Evolutionary conservation across 1,140 invertebrate genomes (phyloP), one percentile per base, ranked within the genome.

Genomic region (Euura saliciscinereae): DNA sequence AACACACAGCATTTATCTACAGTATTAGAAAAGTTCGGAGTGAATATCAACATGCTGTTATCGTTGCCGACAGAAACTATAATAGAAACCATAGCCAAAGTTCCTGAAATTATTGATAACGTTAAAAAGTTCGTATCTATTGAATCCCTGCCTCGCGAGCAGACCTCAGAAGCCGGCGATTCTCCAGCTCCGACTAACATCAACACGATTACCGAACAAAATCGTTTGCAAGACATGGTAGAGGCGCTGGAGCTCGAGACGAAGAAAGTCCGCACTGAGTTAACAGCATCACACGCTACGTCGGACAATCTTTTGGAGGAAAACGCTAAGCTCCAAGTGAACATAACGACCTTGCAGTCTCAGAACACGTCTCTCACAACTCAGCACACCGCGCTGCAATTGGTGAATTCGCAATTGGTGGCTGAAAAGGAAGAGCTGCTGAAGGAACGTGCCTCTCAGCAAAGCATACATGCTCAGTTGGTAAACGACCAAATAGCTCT

Each of bases 251-350:
- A 80, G 71, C 82, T 79, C 65, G 85, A 93, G 78, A 90, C 91
- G 65, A 91, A 93, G 70, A 91, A 92, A 77, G 80, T 93, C 2
- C 84, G 87, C 42, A 83, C 88, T 2, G 91, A 92, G 79, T 83
- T 92, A 45, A 82, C 83, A n/a, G 85, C 88, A 13, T 79, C 91
- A 7, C 91, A 93, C 82, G 78, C 86, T 6, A 78, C 86, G 5
- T 88, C 92, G 71, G 92, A 93, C 73, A 87, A 86, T 74, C 84
- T 95, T 43, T 91, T 95, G 79, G 92, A 92, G 13, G 92, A 95
- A 80, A 94, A 95, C 86, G 95, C 95, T 0, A 93, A 93, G 76
- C 85, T 96, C 44, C 93, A 98, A 88, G 96, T 98, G 7, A 94
- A 96, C 80, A 91, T 97, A 77, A 93, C 95, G 2, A 97, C 96